Percentiles rank a stretch among this genome's conserved stretches.
Evolutionary conservation across 1,140 invertebrate species (phyloP).

Genomic region (Dendrolimus punctatus): DNA sequence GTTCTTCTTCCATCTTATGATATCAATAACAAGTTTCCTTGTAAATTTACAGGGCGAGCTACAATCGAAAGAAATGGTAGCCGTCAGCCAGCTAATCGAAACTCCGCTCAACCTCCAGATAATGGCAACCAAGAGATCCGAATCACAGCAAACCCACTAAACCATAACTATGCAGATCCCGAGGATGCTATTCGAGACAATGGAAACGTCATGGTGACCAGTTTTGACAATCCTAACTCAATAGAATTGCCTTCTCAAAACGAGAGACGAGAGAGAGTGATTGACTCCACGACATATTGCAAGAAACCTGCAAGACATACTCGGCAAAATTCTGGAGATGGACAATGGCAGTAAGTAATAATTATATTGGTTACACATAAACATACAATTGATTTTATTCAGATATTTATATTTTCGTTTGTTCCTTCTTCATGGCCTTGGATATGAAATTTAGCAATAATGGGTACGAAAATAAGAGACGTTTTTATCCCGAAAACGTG

Average conservation of each 20-base stretch:
- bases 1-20: too few species aligned
- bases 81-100: conserved; percentile 59
- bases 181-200: conserved; percentile 74
- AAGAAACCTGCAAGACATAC: conserved; percentile 70
- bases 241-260: conserved; percentile 76
- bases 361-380: conserved; percentile 2
- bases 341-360: conserved; percentile 69
- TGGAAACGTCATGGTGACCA: conserved; percentile 73
- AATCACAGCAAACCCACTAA: conserved; percentile 84
- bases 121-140: conserved; percentile 73
- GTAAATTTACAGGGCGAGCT: conserved; percentile 75
- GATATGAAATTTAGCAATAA: too few species aligned
- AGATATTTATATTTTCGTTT: too few species aligned
- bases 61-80: conserved; percentile 84
- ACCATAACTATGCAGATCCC: conserved; percentile 77
- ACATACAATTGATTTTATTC: too few species aligned
- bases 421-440: too few species aligned
- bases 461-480: too few species aligned
- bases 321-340: conserved; percentile 61
- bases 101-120: conserved; percentile 43
- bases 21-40: not conserved
- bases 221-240: conserved; percentile 83
- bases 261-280: conserved; percentile 50
- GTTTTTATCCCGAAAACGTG: too few species aligned
- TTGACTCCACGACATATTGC: conserved; percentile 83